phyloP scores from a whole-genome alignment of 2,888 invertebrate species.

The Sipha maydis region DNA sequence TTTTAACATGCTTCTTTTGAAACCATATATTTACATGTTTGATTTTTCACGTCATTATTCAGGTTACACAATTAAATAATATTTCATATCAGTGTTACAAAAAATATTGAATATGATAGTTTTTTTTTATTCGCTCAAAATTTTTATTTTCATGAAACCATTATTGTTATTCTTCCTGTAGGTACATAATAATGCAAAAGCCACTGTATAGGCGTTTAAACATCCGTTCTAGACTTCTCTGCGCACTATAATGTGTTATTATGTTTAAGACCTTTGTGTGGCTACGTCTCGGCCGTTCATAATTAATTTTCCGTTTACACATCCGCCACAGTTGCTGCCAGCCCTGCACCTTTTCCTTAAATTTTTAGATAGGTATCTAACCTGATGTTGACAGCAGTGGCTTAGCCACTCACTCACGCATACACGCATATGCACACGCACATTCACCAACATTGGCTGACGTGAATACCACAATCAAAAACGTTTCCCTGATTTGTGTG shows the following conservation, averaged over 20 bases:
- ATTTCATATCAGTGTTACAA: not conserved
- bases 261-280: constrained; percentile 45
- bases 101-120: not conserved
- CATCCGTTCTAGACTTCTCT: constrained; percentile 16
- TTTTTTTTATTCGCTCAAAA: not conserved
- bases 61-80: not conserved
- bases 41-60: not conserved
- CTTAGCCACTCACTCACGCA: constrained; percentile 9
- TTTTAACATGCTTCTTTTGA: too few relatives aligned
- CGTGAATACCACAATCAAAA: not conserved
- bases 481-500: not conserved
- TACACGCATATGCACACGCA: not conserved
- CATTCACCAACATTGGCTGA: not conserved
- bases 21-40: not conserved
- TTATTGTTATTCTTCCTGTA: not conserved
- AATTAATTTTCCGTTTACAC: constrained; percentile 49
- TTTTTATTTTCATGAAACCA: constrained; percentile 6
- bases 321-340: constrained; percentile 5
- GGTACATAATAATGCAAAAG: constrained; percentile 15
- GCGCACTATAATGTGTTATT: constrained; percentile 31
- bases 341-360: constrained; percentile 2
- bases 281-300: constrained; percentile 36
- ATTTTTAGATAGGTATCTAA: not conserved
- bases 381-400: constrained; percentile 5
- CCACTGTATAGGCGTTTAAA: not conserved